Base-by-base conservation (phyloP, 2,797 vertebrate species). In the Sebastiscus albofasciatus region DNA sequence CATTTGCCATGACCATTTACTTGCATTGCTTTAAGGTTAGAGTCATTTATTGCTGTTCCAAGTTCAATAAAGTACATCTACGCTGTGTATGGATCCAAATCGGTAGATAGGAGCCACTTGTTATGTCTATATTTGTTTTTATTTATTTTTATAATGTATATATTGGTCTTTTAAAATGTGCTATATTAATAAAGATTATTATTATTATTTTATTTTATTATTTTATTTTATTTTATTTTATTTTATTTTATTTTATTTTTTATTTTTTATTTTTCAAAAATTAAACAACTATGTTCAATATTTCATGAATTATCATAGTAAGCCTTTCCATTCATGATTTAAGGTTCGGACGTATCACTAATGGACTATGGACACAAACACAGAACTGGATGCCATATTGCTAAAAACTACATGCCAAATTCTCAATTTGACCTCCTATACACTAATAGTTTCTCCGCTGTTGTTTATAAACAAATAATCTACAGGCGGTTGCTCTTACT, bases 391-490 rank as follows among this genome's bases (percentile, higher is more conserved):
- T 49, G 29, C 24, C 22, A 58, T 7, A 46, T 69, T 22, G 36
- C 26, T 55, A 22, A 39, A 66, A 79, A 77, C 10, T 10, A 65
- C 62, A 4, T 36, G 33, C 27, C 67, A 62, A 46, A 71, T 75
- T 77, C 22, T 39, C 22, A 18, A 61, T 74, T 31, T 77, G 31
- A 86, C 65, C 24, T 76, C 39, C 4, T 68, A 16, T 68, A 69
- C 59, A 33, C 31, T 74, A 70, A 74, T 67, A 54, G 22, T 77
- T 80, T 69, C 9, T 65, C 29, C 2, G 9, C 55, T 72, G 26
- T 75, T 72, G 36, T 87, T 72, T 81, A 61, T 75, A 67, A 81
- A 74, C 55, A 87, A 82, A 83, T 68, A 71, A 61, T 85, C 69
- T 67, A 77, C 80, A 75, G 64, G 82, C 68, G 39, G 49, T 84